Evolutionary conservation across 2,888 invertebrate genomes (phyloP).

Genomic region (Drosophila atroscutellata): DNA sequence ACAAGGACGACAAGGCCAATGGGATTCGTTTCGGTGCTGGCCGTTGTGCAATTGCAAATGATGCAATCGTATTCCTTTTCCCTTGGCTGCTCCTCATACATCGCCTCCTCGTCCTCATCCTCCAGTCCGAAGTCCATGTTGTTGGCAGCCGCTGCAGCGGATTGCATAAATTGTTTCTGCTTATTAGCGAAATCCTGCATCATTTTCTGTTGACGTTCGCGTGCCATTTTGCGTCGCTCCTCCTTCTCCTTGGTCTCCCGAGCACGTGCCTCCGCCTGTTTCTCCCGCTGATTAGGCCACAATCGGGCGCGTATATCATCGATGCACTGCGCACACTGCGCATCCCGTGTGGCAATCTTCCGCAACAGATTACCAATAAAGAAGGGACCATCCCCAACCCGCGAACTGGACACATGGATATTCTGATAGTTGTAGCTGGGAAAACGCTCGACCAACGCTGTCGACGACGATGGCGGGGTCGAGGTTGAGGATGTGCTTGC

Average conservation of each 20-base stretch:
- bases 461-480: slow-evolving; percentile 35
- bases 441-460: slow-evolving; percentile 59
- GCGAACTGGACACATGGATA: slow-evolving; percentile 83
- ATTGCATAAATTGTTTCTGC: slow-evolving; percentile 96
- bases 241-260: slow-evolving; percentile 89
- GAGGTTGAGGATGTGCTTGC: slow-evolving; percentile 74
- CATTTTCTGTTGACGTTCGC: slow-evolving; percentile 95
- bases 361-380: slow-evolving; percentile 93
- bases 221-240: slow-evolving; percentile 92
- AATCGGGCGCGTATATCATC: slow-evolving; percentile 89
- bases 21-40: slow-evolving; percentile 92
- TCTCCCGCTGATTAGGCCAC: slow-evolving; percentile 93
- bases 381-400: slow-evolving; percentile 93
- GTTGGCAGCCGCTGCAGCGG: slow-evolving; percentile 87
- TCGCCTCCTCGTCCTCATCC: slow-evolving; percentile 86
- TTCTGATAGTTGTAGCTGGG: slow-evolving; percentile 68
- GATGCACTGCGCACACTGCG: slow-evolving; percentile 89
- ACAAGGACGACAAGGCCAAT: slow-evolving; percentile 96
- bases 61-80: slow-evolving; percentile 96
- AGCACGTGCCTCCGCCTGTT: slow-evolving; percentile 90
- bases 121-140: slow-evolving; percentile 85
- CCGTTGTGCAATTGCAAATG: slow-evolving; percentile 96
- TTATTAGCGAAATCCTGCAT: slow-evolving; percentile 97
- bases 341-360: slow-evolving; percentile 90
- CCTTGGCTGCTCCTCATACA: slow-evolving; percentile 87